Evolutionary conservation across 2,888 invertebrate genomes (phyloP).

Genomic region (Mesoligia furuncula): DNA sequence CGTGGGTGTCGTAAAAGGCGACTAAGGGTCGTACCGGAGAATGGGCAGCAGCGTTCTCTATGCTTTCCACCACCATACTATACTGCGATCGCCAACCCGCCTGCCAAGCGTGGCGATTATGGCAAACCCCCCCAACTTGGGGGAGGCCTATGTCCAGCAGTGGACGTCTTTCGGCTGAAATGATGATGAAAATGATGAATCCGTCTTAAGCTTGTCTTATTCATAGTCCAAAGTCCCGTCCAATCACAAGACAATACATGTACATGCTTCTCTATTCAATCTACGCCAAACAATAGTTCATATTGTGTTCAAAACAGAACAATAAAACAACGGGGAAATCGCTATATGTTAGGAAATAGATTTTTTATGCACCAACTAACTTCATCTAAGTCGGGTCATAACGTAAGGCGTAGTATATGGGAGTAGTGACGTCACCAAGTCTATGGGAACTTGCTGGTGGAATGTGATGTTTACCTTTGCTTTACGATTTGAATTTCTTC

Average conservation of each 20-base stretch:
- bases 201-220: neutral
- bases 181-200: too few species aligned
- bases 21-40: too few species aligned
- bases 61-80: too few species aligned
- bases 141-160: too few species aligned
- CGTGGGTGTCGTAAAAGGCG: too few species aligned
- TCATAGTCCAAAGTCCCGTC: slow-evolving; percentile 22
- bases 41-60: too few species aligned
- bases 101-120: too few species aligned
- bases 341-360: slow-evolving; percentile 37
- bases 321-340: slow-evolving; percentile 50
- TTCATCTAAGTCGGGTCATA: slow-evolving; percentile 35
- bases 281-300: slow-evolving; percentile 51
- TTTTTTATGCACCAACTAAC: slow-evolving; percentile 44
- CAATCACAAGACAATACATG: slow-evolving; percentile 52
- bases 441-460: neutral
- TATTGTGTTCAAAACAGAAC: slow-evolving; percentile 58
- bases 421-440: slow-evolving; percentile 32
- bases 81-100: too few species aligned
- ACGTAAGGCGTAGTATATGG: neutral
- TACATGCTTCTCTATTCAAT: slow-evolving; percentile 55
- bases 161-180: too few species aligned
- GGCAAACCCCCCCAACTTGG: too few species aligned
- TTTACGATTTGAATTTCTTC: neutral
- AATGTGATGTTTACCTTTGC: slow-evolving; percentile 14